Conservation (phyloP, 2,888 invertebrate genomes). For the Halictus ligatus region DNA sequence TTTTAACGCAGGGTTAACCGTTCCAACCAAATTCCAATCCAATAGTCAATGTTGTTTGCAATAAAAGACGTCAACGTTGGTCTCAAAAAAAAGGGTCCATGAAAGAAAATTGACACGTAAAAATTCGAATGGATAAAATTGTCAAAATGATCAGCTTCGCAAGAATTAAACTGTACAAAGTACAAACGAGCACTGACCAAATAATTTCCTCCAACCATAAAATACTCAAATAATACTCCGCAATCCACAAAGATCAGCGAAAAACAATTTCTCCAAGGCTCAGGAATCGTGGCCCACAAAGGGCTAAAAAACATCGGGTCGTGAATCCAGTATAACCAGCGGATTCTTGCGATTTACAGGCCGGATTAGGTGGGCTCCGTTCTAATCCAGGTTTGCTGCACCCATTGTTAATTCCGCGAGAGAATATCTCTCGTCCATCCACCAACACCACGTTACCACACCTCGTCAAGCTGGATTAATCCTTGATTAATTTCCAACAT, state of each 20-base stretch:
- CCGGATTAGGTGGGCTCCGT: conserved; percentile 40
- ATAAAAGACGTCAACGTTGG: no score
- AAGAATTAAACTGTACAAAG: background rate
- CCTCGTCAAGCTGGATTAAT: conserved; percentile 8
- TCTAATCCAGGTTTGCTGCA: conserved; percentile 11
- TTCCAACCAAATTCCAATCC: no score
- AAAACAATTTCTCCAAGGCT: background rate
- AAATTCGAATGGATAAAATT: background rate
- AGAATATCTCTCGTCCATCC: conserved; percentile 22
- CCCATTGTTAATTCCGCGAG: conserved; percentile 30
- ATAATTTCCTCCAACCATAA: background rate
- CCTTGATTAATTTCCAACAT: conserved; percentile 21
- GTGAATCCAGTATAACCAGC: conserved; percentile 5
- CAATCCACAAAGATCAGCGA: background rate
- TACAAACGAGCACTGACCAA: background rate
- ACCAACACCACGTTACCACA: conserved; percentile 11
- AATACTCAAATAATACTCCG: background rate
- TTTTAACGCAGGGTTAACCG: no score
- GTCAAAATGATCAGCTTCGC: no score
- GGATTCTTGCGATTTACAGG: conserved; percentile 32
- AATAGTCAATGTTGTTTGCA: no score
- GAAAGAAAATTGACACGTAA: background rate
- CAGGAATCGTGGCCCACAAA: background rate
- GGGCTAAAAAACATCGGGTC: background rate
- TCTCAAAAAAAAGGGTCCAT: no score